Evolutionary conservation across 1,140 invertebrate genomes (phyloP), one percentile per base, ranked within the genome.

Genomic region (Leptinotarsa undecemlineata): DNA sequence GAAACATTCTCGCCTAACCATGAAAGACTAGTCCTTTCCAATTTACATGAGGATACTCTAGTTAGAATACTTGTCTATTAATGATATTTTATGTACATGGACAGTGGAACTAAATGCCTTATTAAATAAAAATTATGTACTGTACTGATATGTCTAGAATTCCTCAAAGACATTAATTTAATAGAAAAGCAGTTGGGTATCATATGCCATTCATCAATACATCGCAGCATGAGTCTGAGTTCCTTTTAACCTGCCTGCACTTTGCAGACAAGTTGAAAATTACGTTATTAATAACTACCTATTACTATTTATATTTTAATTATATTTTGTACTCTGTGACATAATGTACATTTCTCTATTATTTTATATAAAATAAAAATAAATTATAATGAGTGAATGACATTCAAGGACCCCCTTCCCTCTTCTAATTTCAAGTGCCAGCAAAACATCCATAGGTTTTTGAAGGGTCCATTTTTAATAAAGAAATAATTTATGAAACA

Each of bases 351-450:
- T 81, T 82, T 72, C 80, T 78, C 75, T 82, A 80, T 79, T 81
- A 82, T 82, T 84, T 82, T 82, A 78, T 82, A 82, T 80, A 82
- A 81, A 84, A 82, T 81, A 83, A 82, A 83, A 80, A 73, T 77
- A 73, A 78, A 42, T 78, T 79, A 74, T 77, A 48, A 72, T 51
- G 21, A 26, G 21, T 71, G 19, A 8, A 60, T 60, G 13, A 26
- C 5, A 21, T n/a, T 71, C 19, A 8, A 26, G 21, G n/a, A 60
- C 21, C 21, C 21, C 51, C n/a, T 33, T 69, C 6, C 68, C 47
- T 69, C 17, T 64, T 23, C 62, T 42, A 11, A 42, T 42, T 42
- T 42, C 33, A 42, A 42, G 33, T 42, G 33, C 74, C 8, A 42
- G 8, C 33, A 42, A 42, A 42, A 42, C 33, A 42, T 42, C 2